Base-by-base conservation (phyloP, 2,888 invertebrate genomes). In the Neelides folsomi region DNA sequence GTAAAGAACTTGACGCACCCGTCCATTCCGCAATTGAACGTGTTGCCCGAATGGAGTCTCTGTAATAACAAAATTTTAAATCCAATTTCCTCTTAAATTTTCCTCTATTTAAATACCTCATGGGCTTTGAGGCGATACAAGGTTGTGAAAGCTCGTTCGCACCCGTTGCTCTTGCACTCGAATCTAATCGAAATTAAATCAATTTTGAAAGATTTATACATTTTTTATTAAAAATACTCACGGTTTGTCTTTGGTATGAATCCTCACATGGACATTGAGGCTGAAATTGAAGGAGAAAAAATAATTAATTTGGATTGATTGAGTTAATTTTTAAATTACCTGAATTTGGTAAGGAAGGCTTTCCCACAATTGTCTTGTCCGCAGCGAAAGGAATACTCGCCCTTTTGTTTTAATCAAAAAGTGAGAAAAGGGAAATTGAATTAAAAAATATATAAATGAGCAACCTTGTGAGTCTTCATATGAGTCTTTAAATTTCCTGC, bases 381-480 rank as follows among this genome's bases (percentile, higher is more conserved):
- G 72, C 93, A 94, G 73, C 86, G 84, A 73, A 93, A 94, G 67
- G 86, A 80, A 74, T 85, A 93, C 76, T 94, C 93, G 67, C 93
- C 93, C 92, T 77, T 52, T 20, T 42, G 35, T 19, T 18, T 16
- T 19, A 47, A n/a, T n/a, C 10, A 38, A 27, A 37, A 18, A 9
- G 9, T 9, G 44, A 4, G 13, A 47, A 36, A 44, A 41, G 39
- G 41, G 43, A 20, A 47, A 39, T 27, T 38, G 51, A 45, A 46
- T 41, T 42, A 42, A 37, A 51, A 36, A 15, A 27, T 3, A 27
- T 27, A n/a, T 27, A 27, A 27, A 27, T 5, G 27, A 27, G 7
- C 7, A 90, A 93, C 93, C 81, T 84, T 87, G 68, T 94, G 93
- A 52, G 90, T 90, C 76, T 93, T 94, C 78, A 89, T 81, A 73